phyloP scores from a whole-genome alignment of 2,113 vertebrate species.

The Myocastor coypus region DNA sequence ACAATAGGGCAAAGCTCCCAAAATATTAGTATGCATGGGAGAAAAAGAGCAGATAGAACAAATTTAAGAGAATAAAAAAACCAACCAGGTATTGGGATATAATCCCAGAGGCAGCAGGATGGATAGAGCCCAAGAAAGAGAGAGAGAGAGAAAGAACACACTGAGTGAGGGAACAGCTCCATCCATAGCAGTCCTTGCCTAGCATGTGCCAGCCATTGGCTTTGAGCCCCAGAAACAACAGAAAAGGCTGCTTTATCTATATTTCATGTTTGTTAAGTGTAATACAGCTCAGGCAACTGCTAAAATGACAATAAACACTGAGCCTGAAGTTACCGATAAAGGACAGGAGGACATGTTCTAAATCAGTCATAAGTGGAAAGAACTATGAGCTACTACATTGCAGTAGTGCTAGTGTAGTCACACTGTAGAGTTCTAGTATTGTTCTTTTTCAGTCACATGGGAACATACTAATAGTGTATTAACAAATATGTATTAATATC shows the following conservation, averaged over 20 bases:
- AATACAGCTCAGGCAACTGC: neutral
- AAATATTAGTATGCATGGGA: constrained; percentile 15
- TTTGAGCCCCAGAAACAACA: neutral
- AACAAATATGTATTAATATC: constrained; percentile 22
- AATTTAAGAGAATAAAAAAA: constrained; percentile 23
- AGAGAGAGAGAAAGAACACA: neutral
- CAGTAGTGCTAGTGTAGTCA: neutral
- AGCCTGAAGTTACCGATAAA: constrained; percentile 1
- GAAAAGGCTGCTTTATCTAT: neutral
- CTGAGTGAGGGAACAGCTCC: neutral
- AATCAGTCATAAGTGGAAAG: neutral
- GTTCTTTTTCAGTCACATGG: neutral
- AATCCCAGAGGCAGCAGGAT: neutral
- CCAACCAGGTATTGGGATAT: too few relatives aligned
- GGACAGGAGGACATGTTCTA: neutral
- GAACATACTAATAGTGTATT: neutral
- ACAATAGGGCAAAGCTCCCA: neutral
- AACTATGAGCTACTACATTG: neutral
- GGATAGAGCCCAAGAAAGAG: neutral
- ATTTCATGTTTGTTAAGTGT: neutral
- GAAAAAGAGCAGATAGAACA: constrained; percentile 19
- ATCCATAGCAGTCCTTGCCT: neutral
- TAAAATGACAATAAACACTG: constrained; percentile 25
- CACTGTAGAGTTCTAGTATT: neutral
- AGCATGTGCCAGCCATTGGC: neutral